A percentile compares a stretch with the other conserved stretches of the same genome.
phyloP scores from a whole-genome alignment of 2,113 vertebrate genomes.

The Sorex araneus region DNA sequence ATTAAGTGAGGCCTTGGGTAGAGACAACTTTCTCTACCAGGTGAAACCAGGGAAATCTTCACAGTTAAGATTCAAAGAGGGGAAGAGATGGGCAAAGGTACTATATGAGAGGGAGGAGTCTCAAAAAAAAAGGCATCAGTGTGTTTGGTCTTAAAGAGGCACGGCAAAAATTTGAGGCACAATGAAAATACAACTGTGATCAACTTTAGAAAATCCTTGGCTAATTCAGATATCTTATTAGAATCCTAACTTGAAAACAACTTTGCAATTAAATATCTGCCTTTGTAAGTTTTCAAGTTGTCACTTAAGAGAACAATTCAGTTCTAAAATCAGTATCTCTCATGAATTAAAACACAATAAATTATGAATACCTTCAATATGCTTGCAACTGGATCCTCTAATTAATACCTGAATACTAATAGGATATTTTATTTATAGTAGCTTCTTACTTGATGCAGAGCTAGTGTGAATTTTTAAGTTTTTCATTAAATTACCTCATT shows the following conservation, averaged over 20 bases:
- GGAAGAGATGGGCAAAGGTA: background rate
- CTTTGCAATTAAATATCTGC: conserved; percentile 38
- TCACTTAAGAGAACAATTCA: conserved; percentile 27
- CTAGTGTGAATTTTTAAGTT: conserved; percentile 51
- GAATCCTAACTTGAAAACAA: background rate
- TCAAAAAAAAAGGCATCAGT: conserved; percentile 11
- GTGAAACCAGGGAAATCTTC: background rate
- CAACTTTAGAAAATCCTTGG: background rate
- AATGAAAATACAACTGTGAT: background rate
- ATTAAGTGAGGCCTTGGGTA: background rate
- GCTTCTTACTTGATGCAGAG: conserved; percentile 44
- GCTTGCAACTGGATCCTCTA: background rate
- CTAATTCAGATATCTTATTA: conserved; percentile 25
- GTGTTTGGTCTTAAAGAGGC: background rate
- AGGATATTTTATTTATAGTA: conserved; percentile 4
- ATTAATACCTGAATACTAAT: conserved; percentile 45
- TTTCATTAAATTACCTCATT: conserved; percentile 38
- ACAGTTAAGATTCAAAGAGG: conserved; percentile 16
- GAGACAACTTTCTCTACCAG: background rate
- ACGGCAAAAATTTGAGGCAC: too few species aligned
- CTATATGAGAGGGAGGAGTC: background rate
- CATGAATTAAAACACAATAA: conserved; percentile 51
- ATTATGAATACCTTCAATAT: conserved; percentile 35
- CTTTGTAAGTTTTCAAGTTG: conserved; percentile 56
- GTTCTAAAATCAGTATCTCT: conserved; percentile 49